Base-by-base conservation (phyloP, 2,113 vertebrate genomes). In the Cyprinodon tularosa region DNA sequence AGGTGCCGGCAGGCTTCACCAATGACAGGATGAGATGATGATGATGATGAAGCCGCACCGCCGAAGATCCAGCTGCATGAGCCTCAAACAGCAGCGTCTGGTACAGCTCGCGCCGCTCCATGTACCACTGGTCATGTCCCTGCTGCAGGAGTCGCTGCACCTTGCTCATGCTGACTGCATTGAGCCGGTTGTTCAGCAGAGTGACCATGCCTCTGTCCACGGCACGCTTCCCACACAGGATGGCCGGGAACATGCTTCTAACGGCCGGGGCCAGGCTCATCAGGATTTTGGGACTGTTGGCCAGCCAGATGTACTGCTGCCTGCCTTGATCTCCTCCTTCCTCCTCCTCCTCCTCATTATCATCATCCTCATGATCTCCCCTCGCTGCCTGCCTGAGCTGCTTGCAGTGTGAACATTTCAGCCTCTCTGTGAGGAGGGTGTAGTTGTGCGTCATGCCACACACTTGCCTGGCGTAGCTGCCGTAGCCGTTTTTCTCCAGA, bases 241-340 rank as follows among this genome's bases (percentile, higher is more conserved):
- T 59, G 53, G 53, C 53, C 20, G 53, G 53, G 53, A 59, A 59
- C 53, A 4, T 59, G 53, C 53, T 59, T 59, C 53, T 59, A 20
- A 59, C 20, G 53, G 53, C 53, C 20, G 53, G 53, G 20, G 53
- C 53, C 4, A 59, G 53, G 15, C 9, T 20, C 53, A 59, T 59
- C 17, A 59, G 53, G 17, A 59, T 59, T n/a, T 59, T 59, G 2
- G 15, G 15, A 59, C 53, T 59, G 53, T 59, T n/a, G 14, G 53
- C 53, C 53, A 59, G 53, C 53, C 53, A 59, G 15, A n/a, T 59
- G 53, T 59, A 59, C 53, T 59, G 53, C 53, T 59, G 53, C 53
- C 20, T 7, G 12, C 45, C 45, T 12, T 47, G 7, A 47, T n/a
- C 53, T 20, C n/a, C 53, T 2, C 13, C 53, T 4, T 59, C 53